phyloP scores from a whole-genome alignment of 2,113 vertebrate genomes.

The Mustelus asterias region DNA sequence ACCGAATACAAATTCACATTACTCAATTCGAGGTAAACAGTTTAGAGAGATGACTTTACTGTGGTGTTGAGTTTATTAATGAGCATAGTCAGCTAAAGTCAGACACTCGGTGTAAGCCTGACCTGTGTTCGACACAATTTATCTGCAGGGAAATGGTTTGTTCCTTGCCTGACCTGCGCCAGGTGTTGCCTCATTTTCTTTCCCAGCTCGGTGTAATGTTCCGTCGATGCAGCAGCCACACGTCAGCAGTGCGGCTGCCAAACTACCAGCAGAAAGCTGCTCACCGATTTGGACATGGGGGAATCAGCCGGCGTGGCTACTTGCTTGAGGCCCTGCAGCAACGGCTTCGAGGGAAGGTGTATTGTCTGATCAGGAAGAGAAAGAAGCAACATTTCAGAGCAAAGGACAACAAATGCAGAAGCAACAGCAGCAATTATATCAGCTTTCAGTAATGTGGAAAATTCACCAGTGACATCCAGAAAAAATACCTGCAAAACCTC shows the following conservation, averaged over 20 bases:
- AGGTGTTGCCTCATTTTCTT: neutral
- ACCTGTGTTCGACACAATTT: neutral
- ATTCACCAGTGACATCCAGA: neutral
- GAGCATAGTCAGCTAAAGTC: too few species aligned
- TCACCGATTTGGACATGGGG: neutral
- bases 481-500: neutral
- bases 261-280: neutral
- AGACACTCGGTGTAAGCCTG: neutral
- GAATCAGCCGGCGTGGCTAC: neutral
- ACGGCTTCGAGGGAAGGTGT: neutral
- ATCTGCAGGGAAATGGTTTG: neutral
- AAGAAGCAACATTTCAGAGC: neutral
- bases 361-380: neutral
- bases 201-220: neutral
- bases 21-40: neutral
- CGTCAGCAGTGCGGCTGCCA: neutral
- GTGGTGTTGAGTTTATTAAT: neutral
- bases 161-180: neutral
- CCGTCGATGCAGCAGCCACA: neutral
- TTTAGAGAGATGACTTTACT: too few species aligned
- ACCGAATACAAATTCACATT: neutral
- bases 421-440: neutral
- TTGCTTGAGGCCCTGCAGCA: neutral
- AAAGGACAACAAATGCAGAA: neutral
- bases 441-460: neutral